Evolutionary conservation across 2,888 invertebrate species (phyloP), one percentile per base, ranked within the genome.

Genomic region (Megastigmus dorsalis): DNA sequence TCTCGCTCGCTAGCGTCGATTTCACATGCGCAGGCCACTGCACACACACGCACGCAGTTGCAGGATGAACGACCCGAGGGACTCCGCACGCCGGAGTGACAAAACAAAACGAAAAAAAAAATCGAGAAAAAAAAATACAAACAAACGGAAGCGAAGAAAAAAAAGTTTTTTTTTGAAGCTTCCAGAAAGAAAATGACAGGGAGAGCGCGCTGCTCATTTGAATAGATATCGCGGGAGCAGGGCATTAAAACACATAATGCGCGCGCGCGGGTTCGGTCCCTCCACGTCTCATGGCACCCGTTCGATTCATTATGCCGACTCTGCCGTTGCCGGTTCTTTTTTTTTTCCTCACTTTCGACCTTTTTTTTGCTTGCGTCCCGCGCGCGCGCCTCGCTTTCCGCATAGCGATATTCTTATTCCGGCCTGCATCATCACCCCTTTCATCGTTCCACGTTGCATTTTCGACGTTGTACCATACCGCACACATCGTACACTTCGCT

Each of bases 81-180:
- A 67, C 68, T 69, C 72, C 71, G 68, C n/a, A n/a, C 57, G 57
- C 65, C 57, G 79, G 69, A 77, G 78, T 62, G 75, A n/a, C n/a
- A n/a, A n/a, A 70, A 77, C 75, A 59, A 36, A 77, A 78, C 79
- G 74, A 79, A 79, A 80, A 79, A 80, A 82, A 84, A 82, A 86
- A 85, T 84, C 83, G 83, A 83, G n/a, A 77, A 78, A 79, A 75
- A 79, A 79, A 80, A 79, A 80, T 82, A 84, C 82, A 86, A 85
- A 84, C 83, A 83, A 83, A 83, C 84, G 85, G 84, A 86, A 86
- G 82, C 78, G 83, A 79, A 80, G 80, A 82, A 85, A 82, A 84
- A 84, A 81, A 69, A 74, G 15, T 77, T 71, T 73, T 74, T 76
- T 66, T 67, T 60, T 66, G 33, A 38, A 38, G 67, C 66, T 52